These are phyloP conservation scores for Megalopta genalis DNA, from an alignment of 1,140 invertebrate species.

Conservation along the genomic window DNA sequence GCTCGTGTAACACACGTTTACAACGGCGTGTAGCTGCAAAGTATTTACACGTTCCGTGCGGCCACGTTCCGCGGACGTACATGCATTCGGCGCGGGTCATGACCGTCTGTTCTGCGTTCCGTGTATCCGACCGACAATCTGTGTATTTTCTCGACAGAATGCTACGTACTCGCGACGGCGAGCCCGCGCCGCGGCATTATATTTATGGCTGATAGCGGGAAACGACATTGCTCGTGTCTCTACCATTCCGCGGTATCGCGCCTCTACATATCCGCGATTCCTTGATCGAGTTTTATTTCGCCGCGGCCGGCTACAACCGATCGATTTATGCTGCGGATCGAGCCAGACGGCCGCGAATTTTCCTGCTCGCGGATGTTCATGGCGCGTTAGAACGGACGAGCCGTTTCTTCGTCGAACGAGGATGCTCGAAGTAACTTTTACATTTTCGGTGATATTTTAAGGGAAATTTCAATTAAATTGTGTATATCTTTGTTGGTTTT, in stretches of 20 bases:
- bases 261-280: background rate
- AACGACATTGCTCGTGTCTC: slow-evolving; percentile 14
- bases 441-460: too few relatives aligned
- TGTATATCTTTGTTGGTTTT: too few relatives aligned
- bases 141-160: background rate
- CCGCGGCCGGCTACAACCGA: background rate
- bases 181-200: background rate
- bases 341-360: too few relatives aligned
- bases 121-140: background rate
- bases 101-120: slow-evolving; percentile 8
- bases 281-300: background rate
- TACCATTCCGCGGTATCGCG: background rate
- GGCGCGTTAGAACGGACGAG: too few relatives aligned
- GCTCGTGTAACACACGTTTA: background rate
- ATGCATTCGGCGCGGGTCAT: slow-evolving; percentile 14
- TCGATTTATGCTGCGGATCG: too few relatives aligned
- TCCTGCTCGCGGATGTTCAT: too few relatives aligned
- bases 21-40: too few relatives aligned
- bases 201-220: slow-evolving; percentile 36
- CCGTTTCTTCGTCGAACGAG: too few relatives aligned
- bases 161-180: background rate
- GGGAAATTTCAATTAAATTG: too few relatives aligned
- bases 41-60: background rate
- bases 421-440: too few relatives aligned
- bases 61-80: background rate